Conservation (phyloP, 2,888 invertebrate species). For the Ormyrus labotus region DNA sequence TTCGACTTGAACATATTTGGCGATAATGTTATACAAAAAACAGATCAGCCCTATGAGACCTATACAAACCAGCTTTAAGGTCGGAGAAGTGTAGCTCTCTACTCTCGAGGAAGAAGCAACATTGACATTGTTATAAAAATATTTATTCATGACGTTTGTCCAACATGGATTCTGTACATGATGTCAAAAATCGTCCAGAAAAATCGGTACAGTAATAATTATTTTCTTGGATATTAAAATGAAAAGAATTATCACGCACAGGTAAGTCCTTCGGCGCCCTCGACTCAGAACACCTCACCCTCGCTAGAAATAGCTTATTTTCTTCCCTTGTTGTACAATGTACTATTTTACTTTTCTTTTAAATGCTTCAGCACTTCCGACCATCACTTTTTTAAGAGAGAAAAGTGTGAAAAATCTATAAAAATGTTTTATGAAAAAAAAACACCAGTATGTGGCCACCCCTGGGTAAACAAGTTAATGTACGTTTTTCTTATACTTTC, state of each 20-base stretch:
- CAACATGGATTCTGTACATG: slow-evolving; percentile 25
- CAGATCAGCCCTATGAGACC: neutral
- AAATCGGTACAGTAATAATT: slow-evolving; percentile 14
- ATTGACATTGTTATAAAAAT: slow-evolving; percentile 21
- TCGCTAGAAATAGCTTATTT: no score
- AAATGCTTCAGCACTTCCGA: no score
- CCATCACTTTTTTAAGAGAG: no score
- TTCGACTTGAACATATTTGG: neutral
- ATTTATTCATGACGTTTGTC: slow-evolving; percentile 44
- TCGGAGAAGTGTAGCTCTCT: slow-evolving; percentile 39
- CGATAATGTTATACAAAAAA: neutral
- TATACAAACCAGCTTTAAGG: neutral
- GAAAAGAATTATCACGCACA: neutral
- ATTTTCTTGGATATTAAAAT: slow-evolving; percentile 9
- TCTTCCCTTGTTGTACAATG: no score
- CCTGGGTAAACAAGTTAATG: no score
- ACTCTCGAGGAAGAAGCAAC: slow-evolving; percentile 41
- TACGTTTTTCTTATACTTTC: no score
- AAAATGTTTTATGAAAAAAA: no score
- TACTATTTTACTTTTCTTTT: no score
- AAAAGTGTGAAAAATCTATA: no score
- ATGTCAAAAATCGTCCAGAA: neutral
- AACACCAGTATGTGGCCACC: no score
- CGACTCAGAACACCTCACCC: no score
- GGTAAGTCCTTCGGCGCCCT: no score